phyloP scores from a whole-genome alignment of 2,888 invertebrate genomes.

The Callinectes sapidus region DNA sequence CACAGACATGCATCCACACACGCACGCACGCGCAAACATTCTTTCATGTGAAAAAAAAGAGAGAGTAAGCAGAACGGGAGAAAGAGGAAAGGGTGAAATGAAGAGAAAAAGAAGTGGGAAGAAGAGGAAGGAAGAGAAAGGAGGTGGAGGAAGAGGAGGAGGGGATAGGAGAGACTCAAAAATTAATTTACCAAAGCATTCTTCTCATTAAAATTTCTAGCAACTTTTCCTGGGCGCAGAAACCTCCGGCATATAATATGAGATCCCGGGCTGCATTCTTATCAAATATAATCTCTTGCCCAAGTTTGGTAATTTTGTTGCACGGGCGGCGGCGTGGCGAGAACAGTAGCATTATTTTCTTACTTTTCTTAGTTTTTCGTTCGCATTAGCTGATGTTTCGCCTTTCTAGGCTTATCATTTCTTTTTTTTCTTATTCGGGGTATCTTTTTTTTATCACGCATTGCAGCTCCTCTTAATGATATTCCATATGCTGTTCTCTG shows the following conservation, averaged over 20 bases:
- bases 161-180: constrained; percentile 54
- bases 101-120: neutral
- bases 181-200: constrained; percentile 66
- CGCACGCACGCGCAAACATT: neutral
- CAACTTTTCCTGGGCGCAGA: constrained; percentile 55
- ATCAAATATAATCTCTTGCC: constrained; percentile 60
- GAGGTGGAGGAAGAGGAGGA: neutral
- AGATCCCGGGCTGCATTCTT: constrained; percentile 62
- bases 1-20: neutral
- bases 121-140: neutral
- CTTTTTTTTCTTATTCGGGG: neutral
- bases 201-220: constrained; percentile 62
- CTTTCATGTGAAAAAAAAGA: neutral
- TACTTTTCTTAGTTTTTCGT: neutral
- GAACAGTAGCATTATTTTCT: constrained; percentile 45
- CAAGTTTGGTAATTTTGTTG: constrained; percentile 61
- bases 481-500: neutral
- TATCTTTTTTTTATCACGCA: neutral
- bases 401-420: neutral
- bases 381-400: neutral
- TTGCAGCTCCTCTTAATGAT: neutral
- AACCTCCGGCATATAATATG: constrained; percentile 57
- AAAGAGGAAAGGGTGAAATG: neutral
- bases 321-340: constrained; percentile 48
- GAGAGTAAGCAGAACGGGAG: neutral